Evolutionary conservation across 2,113 vertebrate genomes (phyloP).

Genomic region (Eurystomus gularis): DNA sequence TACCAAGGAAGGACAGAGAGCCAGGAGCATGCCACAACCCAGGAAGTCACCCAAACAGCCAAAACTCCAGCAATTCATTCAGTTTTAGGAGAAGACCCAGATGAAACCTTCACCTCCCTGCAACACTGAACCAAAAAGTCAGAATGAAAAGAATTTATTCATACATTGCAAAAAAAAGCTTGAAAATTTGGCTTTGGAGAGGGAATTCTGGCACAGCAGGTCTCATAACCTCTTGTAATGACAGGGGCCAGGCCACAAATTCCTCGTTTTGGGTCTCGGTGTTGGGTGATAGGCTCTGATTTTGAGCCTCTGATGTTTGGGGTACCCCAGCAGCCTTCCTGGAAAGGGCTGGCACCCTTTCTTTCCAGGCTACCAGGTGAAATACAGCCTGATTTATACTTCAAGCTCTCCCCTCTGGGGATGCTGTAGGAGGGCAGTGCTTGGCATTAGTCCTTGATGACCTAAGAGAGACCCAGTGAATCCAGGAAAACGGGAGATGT

Average conservation of each 20-base stretch:
- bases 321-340: background rate
- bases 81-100: background rate
- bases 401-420: background rate
- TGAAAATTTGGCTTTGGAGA: background rate
- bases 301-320: background rate
- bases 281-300: background rate
- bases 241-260: background rate
- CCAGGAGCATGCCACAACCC: rapidly evolving
- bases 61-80: background rate
- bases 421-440: background rate
- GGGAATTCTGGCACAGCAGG: background rate
- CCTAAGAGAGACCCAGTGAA: background rate
- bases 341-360: background rate
- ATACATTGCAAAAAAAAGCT: background rate
- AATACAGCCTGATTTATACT: background rate
- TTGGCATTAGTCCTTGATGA: background rate
- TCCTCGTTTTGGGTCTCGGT: rapidly evolving
- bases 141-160: background rate
- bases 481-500: background rate
- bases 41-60: background rate
- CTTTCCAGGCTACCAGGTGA: background rate
- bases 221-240: background rate
- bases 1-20: background rate
- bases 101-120: background rate
- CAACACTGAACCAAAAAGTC: background rate